These are phyloP conservation scores for Theocolax elegans DNA, from an alignment of 1,140 invertebrate genomes.

Conservation along the genomic window DNA sequence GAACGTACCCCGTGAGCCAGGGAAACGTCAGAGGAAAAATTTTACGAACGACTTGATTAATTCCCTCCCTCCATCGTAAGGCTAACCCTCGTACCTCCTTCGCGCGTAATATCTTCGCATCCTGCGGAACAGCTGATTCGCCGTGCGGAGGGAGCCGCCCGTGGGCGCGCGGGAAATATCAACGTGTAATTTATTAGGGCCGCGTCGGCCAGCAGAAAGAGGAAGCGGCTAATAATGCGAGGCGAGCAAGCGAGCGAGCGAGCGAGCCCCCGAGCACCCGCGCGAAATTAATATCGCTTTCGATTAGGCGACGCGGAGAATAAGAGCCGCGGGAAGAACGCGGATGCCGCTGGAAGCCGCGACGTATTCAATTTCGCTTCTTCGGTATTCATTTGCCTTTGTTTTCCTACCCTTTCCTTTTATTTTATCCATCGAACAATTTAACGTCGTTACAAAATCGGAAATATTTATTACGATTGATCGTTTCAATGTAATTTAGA, in stretches of 20 bases:
- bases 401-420: too few relatives aligned
- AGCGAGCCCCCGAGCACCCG: background rate
- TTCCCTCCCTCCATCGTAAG: background rate
- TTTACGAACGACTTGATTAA: constrained; percentile 7
- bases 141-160: background rate
- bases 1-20: too few relatives aligned
- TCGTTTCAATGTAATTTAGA: too few relatives aligned
- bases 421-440: too few relatives aligned
- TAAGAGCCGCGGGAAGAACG: background rate
- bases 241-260: background rate
- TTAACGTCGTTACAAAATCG: too few relatives aligned
- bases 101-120: background rate
- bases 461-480: too few relatives aligned
- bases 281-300: constrained; percentile 31
- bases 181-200: constrained; percentile 26
- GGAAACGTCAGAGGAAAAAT: too few relatives aligned
- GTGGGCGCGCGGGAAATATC: constrained; percentile 9
- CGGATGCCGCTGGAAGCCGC: too few relatives aligned
- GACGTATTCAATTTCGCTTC: too few relatives aligned
- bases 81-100: background rate
- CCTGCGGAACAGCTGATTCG: background rate
- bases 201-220: background rate
- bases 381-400: too few relatives aligned
- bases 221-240: constrained; percentile 24
- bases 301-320: constrained; percentile 13